phyloP scores from a whole-genome alignment of 2,888 invertebrate species.

The Zygothrica quintamaculata region DNA sequence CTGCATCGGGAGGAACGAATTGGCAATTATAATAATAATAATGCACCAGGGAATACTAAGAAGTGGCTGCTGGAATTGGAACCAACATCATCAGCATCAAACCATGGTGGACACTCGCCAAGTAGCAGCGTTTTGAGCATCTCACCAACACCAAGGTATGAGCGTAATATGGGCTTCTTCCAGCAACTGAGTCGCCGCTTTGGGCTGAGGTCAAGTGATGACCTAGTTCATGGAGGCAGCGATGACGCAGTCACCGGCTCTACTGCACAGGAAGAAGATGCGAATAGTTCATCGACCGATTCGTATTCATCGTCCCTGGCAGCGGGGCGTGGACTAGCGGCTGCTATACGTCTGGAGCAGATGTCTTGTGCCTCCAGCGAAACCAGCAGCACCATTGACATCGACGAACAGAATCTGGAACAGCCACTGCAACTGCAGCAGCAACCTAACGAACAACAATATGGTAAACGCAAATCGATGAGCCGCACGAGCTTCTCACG shows the following conservation, averaged over 20 bases:
- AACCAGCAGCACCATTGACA: conserved; percentile 86
- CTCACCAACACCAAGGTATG: conserved; percentile 86
- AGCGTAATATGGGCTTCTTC: conserved; percentile 88
- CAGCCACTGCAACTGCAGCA: conserved; percentile 39
- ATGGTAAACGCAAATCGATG: conserved; percentile 63
- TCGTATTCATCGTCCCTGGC: conserved; percentile 78
- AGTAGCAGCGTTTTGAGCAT: conserved; percentile 66
- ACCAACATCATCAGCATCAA: conserved; percentile 13
- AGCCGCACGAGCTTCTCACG: conserved; percentile 81
- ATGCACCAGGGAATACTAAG: conserved; percentile 26
- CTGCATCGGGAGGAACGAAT: conserved; percentile 45
- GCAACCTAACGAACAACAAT: conserved; percentile 5
- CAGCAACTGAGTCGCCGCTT: conserved; percentile 88
- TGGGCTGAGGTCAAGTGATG: conserved; percentile 86
- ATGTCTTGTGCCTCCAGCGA: conserved; percentile 86
- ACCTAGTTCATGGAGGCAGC: conserved; percentile 79
- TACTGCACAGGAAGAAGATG: conserved; percentile 83
- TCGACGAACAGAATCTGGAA: conserved; percentile 83
- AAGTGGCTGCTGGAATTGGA: conserved; percentile 62
- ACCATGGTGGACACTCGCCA: conserved; percentile 75
- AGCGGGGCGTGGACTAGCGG: conserved; percentile 42
- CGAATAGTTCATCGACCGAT: conserved; percentile 85
- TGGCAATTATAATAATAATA: conserved; percentile 25
- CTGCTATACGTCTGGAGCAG: conserved; percentile 60
- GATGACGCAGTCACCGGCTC: conserved; percentile 50